Percentiles rank a stretch among this genome's conserved stretches.
Conservation (phyloP, 2,113 vertebrate genomes). For the Eublepharis macularius region DNA sequence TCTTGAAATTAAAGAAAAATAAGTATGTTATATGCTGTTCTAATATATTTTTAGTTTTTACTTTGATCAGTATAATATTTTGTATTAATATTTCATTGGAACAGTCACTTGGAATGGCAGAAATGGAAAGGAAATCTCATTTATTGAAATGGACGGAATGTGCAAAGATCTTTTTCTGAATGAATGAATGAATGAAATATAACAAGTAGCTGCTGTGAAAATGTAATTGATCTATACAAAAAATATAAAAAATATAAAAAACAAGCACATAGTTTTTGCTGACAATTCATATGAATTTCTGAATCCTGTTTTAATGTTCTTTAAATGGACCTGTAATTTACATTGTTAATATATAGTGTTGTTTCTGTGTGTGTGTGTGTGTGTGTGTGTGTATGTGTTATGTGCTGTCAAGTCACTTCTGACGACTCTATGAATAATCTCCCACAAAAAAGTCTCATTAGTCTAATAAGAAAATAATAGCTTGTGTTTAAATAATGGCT, state of each 20-base stretch:
- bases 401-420: background rate
- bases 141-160: background rate
- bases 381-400: no score
- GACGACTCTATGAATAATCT: no score
- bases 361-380: no score
- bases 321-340: background rate
- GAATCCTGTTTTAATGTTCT: background rate
- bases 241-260: background rate
- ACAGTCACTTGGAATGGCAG: background rate
- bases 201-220: background rate
- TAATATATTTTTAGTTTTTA: background rate
- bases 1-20: constrained; percentile 70
- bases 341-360: background rate
- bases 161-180: background rate
- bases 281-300: no score
- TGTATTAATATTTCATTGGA: background rate
- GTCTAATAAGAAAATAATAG: no score
- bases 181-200: no score
- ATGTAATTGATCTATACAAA: background rate
- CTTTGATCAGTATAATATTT: constrained; percentile 6
- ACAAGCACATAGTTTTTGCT: background rate
- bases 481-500: no score
- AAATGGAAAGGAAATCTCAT: background rate
- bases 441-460: no score
- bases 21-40: constrained; percentile 57